phyloP scores from a whole-genome alignment of 2,888 invertebrate genomes.

The Nymphalis urticae region DNA sequence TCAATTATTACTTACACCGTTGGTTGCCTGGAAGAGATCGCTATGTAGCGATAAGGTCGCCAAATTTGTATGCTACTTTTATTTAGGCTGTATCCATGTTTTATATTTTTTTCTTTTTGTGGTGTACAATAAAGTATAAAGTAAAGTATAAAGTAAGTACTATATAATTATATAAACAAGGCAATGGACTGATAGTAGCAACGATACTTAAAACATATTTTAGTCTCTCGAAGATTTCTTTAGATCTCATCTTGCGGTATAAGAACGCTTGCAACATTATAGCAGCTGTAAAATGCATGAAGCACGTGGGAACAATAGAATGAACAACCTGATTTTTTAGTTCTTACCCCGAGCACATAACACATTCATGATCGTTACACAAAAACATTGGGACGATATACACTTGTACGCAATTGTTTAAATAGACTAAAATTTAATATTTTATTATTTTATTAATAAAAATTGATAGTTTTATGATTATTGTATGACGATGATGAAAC shows the following conservation, averaged over 20 bases:
- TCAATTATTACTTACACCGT: too few species aligned
- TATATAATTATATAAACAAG: neutral
- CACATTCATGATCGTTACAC: constrained; percentile 21
- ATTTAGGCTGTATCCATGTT: too few species aligned
- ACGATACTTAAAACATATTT: neutral
- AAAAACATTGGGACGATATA: constrained; percentile 10
- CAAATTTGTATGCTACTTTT: too few species aligned
- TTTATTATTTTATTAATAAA: too few species aligned
- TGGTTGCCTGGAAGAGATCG: too few species aligned
- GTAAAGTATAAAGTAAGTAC: too few species aligned
- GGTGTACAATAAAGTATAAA: too few species aligned
- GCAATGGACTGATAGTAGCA: neutral
- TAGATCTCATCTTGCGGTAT: neutral
- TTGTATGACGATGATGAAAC: too few species aligned
- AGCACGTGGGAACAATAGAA: constrained; percentile 16
- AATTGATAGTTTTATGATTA: too few species aligned
- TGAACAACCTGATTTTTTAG: constrained; percentile 13
- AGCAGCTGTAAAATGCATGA: neutral
- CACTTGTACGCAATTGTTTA: constrained; percentile 2
- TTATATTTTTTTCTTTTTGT: too few species aligned
- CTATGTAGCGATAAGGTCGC: too few species aligned
- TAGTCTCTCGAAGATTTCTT: neutral
- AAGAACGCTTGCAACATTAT: constrained; percentile 4
- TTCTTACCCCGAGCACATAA: constrained; percentile 19
- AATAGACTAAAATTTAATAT: too few species aligned